These are phyloP conservation scores for Tetheella fluctuosa DNA, from an alignment of 2,888 invertebrate species.

Conservation along the genomic window DNA sequence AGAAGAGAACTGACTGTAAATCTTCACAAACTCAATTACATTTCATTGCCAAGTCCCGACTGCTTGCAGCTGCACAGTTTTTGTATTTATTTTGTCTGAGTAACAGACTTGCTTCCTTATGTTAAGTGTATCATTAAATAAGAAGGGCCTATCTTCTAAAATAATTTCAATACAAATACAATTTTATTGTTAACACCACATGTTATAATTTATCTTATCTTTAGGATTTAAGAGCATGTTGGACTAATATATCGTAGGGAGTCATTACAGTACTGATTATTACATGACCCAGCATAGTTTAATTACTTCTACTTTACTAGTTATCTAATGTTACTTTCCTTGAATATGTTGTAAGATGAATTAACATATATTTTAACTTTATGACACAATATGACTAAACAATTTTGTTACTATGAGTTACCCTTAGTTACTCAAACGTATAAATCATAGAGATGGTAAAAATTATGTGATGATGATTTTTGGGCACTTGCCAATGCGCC, in stretches of 20 bases:
- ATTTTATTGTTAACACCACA: too few relatives aligned
- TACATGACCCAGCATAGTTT: too few relatives aligned
- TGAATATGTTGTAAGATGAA: not conserved
- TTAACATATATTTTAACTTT: not conserved
- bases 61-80: not conserved
- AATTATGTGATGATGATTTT: conserved; percentile 35
- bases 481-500: conserved; percentile 59
- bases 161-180: too few relatives aligned
- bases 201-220: not conserved
- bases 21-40: not conserved
- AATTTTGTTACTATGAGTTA: conserved; percentile 6
- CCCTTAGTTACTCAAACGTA: not conserved
- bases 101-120: not conserved
- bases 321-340: too few relatives aligned
- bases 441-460: conserved; percentile 9
- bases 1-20: not conserved
- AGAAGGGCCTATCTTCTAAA: not conserved
- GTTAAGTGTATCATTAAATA: not conserved
- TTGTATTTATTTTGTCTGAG: not conserved
- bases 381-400: conserved; percentile 8
- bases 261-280: too few relatives aligned
- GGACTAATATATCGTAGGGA: too few relatives aligned
- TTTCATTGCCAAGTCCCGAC: not conserved
- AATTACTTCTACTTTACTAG: too few relatives aligned
- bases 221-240: not conserved